Conservation (phyloP, 2,888 invertebrate genomes). For the Hyppa rectilinea region DNA sequence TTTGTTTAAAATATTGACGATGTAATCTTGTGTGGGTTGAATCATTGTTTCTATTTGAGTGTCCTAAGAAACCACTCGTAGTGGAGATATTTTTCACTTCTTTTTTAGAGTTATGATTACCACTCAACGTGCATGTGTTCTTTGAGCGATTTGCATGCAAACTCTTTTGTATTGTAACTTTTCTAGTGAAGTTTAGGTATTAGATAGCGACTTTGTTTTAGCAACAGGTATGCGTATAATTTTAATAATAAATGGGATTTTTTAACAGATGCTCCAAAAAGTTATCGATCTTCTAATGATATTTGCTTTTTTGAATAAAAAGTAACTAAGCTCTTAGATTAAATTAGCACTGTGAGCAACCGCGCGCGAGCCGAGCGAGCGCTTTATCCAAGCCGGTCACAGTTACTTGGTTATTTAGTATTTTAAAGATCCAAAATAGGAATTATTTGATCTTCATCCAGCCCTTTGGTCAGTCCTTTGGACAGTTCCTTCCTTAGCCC, state of each 20-base stretch:
- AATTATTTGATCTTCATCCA: too few species aligned
- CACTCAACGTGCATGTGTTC: neutral
- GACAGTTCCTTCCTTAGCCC: too few species aligned
- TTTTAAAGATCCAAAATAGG: too few species aligned
- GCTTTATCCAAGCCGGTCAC: too few species aligned
- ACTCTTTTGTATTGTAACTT: neutral
- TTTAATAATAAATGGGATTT: neutral
- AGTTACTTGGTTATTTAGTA: too few species aligned
- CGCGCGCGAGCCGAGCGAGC: too few species aligned
- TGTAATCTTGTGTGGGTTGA: slow-evolving; percentile 13
- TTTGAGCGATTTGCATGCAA: slow-evolving; percentile 1
- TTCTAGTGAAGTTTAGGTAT: neutral
- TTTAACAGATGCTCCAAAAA: too few species aligned
- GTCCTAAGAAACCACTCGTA: slow-evolving; percentile 21
- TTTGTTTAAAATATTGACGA: slow-evolving; percentile 33
- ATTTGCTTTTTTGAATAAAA: neutral
- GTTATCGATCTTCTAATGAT: neutral
- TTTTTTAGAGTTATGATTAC: slow-evolving; percentile 3
- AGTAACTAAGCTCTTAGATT: too few species aligned
- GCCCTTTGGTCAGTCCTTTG: too few species aligned
- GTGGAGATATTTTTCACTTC: neutral
- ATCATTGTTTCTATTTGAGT: slow-evolving; percentile 19
- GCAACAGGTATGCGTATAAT: neutral
- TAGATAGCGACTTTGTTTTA: neutral
- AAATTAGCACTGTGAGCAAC: too few species aligned